phyloP scores from a whole-genome alignment of 2,888 invertebrate genomes.

The Harpagoxenus sublaevis region DNA sequence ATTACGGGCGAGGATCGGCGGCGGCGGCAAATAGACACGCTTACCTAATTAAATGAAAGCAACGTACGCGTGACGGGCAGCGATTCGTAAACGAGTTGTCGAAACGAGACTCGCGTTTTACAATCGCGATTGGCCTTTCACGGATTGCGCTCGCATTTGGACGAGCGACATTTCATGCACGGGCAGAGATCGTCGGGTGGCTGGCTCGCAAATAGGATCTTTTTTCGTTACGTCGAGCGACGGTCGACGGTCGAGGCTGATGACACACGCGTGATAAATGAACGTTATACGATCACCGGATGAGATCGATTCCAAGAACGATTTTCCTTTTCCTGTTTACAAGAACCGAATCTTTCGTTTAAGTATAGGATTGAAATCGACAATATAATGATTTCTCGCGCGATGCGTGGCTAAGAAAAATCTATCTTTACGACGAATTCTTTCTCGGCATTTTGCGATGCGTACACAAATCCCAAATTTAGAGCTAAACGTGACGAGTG shows the following conservation, averaged over 20 bases:
- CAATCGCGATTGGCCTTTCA: neutral
- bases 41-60: slow-evolving; percentile 22
- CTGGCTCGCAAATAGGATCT: neutral
- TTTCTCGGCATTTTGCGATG: neutral
- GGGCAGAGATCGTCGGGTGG: neutral
- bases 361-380: neutral
- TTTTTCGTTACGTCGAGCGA: neutral
- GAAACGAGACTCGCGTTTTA: neutral
- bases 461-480: neutral
- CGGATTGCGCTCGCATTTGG: neutral
- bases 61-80: neutral
- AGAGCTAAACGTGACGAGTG: neutral
- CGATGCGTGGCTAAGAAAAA: neutral
- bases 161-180: neutral
- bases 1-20: neutral
- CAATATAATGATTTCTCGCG: neutral
- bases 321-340: neutral
- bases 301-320: neutral
- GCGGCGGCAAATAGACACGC: neutral
- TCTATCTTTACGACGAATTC: neutral
- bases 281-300: neutral
- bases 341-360: neutral
- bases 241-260: neutral
- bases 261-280: neutral
- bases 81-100: slow-evolving; percentile 16